Base-by-base conservation (phyloP, 2,797 vertebrate genomes). In the Mus spretus region DNA sequence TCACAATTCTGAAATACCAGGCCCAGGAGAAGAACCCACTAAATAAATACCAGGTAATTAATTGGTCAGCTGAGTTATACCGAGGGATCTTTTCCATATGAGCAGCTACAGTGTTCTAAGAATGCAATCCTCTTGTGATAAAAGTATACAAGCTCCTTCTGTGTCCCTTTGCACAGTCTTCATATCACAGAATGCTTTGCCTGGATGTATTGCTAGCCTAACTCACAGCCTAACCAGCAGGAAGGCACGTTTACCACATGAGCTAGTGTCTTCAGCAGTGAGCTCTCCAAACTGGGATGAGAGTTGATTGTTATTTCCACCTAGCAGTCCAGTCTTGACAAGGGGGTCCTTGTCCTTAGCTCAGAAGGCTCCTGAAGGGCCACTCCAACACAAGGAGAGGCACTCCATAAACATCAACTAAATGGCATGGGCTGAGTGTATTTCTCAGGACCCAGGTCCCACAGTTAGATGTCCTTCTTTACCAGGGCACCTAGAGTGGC, bases 271-370 rank as follows among this genome's bases (percentile, higher is more conserved):
- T 70, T 0, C 2, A 70, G 72, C 20, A 65, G 84, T 63, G 14
- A 10, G 1, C 0, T 5, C 75, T 59, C 9, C 12, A 74, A 40
- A 31, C 37, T 14, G 34, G 12, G 15, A 57, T 2, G 1, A 40
- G 37, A n/a, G 37, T 19, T 0, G 3, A 37, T 8, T 20, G 31
- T 4, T 11, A 4, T 50, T 5, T 67, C 19, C 1, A n/a, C 59
- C 6, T 1, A 1, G 8, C 31, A 26, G 72, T 22, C 50, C 12
- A 11, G 6, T 3, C 14, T 53, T 11, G 37, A 93, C 13, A 13
- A 11, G 26, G 78, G 65, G 59, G 24, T 9, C 19, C n/a, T 72
- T 72, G 17, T 72, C 40, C 3, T 57, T 17, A 57, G 65, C 53
- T 20, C 82, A 91, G 83, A 77, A 10, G 70, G 28, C 6, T 72